phyloP scores from a whole-genome alignment of 2,113 vertebrate genomes.

The Dromaius novaehollandiae region DNA sequence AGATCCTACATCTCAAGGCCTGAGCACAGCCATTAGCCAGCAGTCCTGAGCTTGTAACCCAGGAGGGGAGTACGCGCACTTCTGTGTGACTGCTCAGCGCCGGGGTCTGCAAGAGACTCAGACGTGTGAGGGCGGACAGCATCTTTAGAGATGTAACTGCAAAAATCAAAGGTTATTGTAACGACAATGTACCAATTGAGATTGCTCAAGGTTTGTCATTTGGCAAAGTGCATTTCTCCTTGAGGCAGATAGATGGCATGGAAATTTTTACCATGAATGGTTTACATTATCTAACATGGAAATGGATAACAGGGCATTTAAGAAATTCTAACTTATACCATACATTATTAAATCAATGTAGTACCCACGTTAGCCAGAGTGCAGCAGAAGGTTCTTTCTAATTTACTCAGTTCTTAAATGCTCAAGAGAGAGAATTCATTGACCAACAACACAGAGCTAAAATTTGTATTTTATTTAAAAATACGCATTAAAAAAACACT shows the following conservation, averaged over 20 bases:
- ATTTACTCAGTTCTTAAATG: not conserved
- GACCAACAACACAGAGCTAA: not conserved
- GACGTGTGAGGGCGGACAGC: not conserved
- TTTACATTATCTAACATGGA: not conserved
- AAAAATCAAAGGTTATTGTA: not conserved
- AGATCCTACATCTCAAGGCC: not conserved
- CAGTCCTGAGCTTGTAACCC: not conserved
- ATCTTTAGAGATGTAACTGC: not conserved
- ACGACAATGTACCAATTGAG: not conserved
- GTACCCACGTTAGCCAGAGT: not conserved
- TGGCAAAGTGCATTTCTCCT: not conserved
- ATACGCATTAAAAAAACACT: not conserved
- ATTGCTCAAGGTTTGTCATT: not conserved
- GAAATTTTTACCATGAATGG: not conserved
- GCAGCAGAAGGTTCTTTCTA: not conserved
- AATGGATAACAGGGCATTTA: not conserved
- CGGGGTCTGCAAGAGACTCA: not conserved
- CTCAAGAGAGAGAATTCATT: not conserved
- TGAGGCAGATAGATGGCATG: not conserved
- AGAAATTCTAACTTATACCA: not conserved
- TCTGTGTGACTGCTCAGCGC: accelerated
- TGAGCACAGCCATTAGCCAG: accelerated
- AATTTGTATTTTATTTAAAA: not conserved
- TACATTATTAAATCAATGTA: not conserved
- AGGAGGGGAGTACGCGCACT: accelerated